Conservation (phyloP, 2,888 invertebrate species). For the Amphipyra tragopoginis region DNA sequence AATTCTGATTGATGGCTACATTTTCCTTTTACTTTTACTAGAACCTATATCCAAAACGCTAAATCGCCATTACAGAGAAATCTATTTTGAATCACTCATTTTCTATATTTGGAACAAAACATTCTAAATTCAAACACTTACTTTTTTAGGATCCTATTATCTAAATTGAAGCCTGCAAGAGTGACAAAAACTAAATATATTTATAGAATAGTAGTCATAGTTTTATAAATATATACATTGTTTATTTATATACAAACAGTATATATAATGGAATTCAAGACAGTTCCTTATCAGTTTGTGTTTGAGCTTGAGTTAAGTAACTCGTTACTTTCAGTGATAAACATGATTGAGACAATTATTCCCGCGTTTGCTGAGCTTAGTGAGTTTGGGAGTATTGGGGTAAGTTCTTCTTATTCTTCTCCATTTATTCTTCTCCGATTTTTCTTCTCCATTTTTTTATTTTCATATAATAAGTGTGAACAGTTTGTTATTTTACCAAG, state of each 20-base stretch:
- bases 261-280: conserved; percentile 44
- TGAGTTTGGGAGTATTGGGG: conserved; percentile 55
- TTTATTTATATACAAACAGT: conserved; percentile 46
- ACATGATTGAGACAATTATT: conserved; percentile 52
- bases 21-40: conserved; percentile 7
- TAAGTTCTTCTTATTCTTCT: conserved; percentile 38
- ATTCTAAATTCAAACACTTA: conserved; percentile 21
- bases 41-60: neutral
- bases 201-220: conserved; percentile 32
- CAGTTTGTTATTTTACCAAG: too few species aligned
- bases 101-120: conserved; percentile 34
- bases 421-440: neutral
- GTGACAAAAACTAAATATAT: conserved; percentile 33
- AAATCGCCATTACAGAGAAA: conserved; percentile 1
- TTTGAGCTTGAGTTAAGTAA: conserved; percentile 36
- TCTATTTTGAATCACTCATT: conserved; percentile 5
- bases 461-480: too few species aligned
- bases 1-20: neutral
- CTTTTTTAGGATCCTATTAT: conserved; percentile 40
- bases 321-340: conserved; percentile 36
- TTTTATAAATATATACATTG: conserved; percentile 21
- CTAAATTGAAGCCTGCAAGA: conserved; percentile 8
- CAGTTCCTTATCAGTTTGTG: conserved; percentile 52
- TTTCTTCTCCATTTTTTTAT: too few species aligned
- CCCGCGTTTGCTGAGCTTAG: conserved; percentile 54